phyloP scores from a whole-genome alignment of 2,797 vertebrate genomes.

The Pangasius krempfi region DNA sequence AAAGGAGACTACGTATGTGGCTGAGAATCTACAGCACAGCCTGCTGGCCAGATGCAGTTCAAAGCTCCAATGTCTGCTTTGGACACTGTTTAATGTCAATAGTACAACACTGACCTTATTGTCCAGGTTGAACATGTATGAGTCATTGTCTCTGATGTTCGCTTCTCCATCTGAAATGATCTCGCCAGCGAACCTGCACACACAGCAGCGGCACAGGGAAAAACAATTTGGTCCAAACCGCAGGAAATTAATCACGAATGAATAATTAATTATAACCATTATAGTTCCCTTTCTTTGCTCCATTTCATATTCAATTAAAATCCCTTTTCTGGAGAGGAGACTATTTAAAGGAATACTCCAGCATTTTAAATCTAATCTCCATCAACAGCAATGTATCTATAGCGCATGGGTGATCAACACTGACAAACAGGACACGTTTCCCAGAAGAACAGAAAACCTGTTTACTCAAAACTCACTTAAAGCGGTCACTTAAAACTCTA shows the following conservation, averaged over 20 bases:
- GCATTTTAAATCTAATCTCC: not conserved
- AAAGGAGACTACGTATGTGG: not conserved
- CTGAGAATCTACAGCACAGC: constrained; percentile 36
- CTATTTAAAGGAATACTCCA: not conserved
- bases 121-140: constrained; percentile 94
- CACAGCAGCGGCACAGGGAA: constrained; percentile 33
- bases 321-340: constrained; percentile 10
- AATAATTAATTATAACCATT: constrained; percentile 49
- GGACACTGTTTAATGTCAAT: not conserved
- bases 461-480: not conserved
- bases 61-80: not conserved
- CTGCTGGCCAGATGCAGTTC: constrained; percentile 19
- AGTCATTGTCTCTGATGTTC: constrained; percentile 89
- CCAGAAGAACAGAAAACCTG: not conserved
- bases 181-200: constrained; percentile 89
- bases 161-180: constrained; percentile 91
- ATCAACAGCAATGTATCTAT: not conserved
- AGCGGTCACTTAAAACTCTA: not conserved
- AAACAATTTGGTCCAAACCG: constrained; percentile 37
- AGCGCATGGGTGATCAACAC: not conserved
- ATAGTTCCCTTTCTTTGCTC: constrained; percentile 24
- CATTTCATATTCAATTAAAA: constrained; percentile 43
- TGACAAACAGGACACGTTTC: not conserved
- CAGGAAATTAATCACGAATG: constrained; percentile 41
- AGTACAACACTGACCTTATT: constrained; percentile 82